These are phyloP conservation scores for Drepana arcuata DNA, from an alignment of 1,140 invertebrate genomes.

Conservation along the genomic window DNA sequence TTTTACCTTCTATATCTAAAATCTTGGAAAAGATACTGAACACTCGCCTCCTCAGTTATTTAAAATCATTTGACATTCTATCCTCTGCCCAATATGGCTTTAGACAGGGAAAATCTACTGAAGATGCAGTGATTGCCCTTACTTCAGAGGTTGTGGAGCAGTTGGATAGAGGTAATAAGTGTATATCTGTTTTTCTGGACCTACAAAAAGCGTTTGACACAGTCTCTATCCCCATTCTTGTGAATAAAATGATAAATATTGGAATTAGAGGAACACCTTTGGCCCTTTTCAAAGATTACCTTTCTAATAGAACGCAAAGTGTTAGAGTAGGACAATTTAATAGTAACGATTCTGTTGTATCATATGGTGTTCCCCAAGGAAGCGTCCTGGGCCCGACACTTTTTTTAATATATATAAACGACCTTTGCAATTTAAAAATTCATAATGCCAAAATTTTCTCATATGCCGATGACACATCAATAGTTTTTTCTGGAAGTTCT, in stretches of 20 bases:
- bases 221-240: slow-evolving; percentile 2
- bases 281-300: slow-evolving; percentile 4
- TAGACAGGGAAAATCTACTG: slow-evolving; percentile 4
- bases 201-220: slow-evolving; percentile 11
- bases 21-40: slow-evolving; percentile 6
- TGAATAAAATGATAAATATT: slow-evolving; percentile 4
- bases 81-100: slow-evolving; percentile 5
- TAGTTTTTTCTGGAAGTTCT: slow-evolving; percentile 11
- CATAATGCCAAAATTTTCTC: slow-evolving; percentile 12
- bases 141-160: neutral
- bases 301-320: slow-evolving; percentile 6
- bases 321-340: slow-evolving; percentile 1
- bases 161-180: slow-evolving; percentile 1
- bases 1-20: slow-evolving; percentile 8
- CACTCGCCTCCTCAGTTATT: neutral
- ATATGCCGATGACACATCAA: slow-evolving; percentile 18
- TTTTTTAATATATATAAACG: slow-evolving; percentile 15
- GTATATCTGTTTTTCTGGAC: slow-evolving; percentile 4
- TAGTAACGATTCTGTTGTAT: neutral
- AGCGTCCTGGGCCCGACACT: slow-evolving; percentile 12
- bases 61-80: slow-evolving; percentile 1
- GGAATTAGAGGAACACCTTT: slow-evolving; percentile 5
- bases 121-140: slow-evolving; percentile 4
- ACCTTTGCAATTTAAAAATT: slow-evolving; percentile 9
- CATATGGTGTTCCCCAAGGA: slow-evolving; percentile 12